These are phyloP conservation scores for Bufo bufo DNA, from an alignment of 2,113 vertebrate genomes.

Conservation along the genomic window DNA sequence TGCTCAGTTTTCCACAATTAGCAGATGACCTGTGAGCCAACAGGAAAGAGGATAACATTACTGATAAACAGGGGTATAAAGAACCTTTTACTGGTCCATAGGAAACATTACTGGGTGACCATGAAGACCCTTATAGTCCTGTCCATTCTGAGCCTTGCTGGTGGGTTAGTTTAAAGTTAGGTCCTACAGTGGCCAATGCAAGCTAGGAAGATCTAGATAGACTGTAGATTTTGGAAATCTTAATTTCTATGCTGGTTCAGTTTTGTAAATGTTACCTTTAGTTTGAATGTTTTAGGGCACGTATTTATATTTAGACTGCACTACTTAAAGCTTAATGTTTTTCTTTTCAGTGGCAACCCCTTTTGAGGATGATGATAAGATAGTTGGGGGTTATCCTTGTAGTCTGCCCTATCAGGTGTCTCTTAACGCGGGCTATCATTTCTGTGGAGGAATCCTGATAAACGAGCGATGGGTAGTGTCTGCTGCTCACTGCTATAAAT, in stretches of 20 bases:
- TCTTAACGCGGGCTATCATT: slow-evolving; percentile 78
- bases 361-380: slow-evolving; percentile 74
- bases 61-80: slow-evolving; percentile 5
- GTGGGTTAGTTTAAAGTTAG: too few relatives aligned
- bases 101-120: background rate
- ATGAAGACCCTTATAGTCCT: slow-evolving; percentile 31
- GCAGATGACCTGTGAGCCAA: background rate
- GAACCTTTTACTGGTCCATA: background rate
- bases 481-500: slow-evolving; percentile 83
- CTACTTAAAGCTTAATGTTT: background rate
- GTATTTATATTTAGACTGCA: too few relatives aligned
- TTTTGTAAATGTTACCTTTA: too few relatives aligned
- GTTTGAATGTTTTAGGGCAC: too few relatives aligned
- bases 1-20: background rate
- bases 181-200: too few relatives aligned
- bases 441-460: slow-evolving; percentile 74
- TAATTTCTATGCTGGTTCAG: too few relatives aligned
- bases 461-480: slow-evolving; percentile 79
- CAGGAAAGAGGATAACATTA: background rate
- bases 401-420: slow-evolving; percentile 76
- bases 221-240: too few relatives aligned
- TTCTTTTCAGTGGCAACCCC: slow-evolving; percentile 63
- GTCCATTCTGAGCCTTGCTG: slow-evolving; percentile 16
- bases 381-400: slow-evolving; percentile 82
- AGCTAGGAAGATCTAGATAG: too few relatives aligned